Percentiles rank a stretch among this genome's conserved stretches.
Evolutionary conservation across 2,888 invertebrate species (phyloP).

Genomic region (Ceraclea dissimilis): DNA sequence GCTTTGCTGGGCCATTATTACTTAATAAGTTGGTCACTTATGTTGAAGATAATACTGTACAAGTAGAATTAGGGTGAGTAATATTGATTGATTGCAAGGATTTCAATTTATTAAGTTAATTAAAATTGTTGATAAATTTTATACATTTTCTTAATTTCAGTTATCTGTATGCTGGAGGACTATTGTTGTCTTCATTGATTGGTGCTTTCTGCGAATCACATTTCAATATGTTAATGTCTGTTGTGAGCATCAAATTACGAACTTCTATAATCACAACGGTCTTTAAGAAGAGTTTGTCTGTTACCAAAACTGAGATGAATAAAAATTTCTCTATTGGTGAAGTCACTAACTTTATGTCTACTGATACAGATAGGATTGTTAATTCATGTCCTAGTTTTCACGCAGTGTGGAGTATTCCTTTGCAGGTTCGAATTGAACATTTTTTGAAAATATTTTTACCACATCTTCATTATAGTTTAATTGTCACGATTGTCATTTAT

Average conservation of each 20-base stretch:
- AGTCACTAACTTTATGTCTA: slow-evolving; percentile 94
- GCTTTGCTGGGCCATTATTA: slow-evolving; percentile 85
- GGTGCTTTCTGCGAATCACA: slow-evolving; percentile 73
- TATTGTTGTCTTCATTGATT: slow-evolving; percentile 45
- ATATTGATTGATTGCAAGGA: background rate
- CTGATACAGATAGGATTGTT: slow-evolving; percentile 90
- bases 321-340: slow-evolving; percentile 63
- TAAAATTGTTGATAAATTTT: too few relatives aligned
- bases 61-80: slow-evolving; percentile 57
- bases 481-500: too few relatives aligned
- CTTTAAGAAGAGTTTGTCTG: slow-evolving; percentile 55
- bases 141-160: slow-evolving; percentile 32
- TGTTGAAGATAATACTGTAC: slow-evolving; percentile 64
- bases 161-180: slow-evolving; percentile 40
- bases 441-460: too few relatives aligned
- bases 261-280: slow-evolving; percentile 76
- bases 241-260: slow-evolving; percentile 80
- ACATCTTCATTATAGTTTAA: too few relatives aligned
- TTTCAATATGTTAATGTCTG: slow-evolving; percentile 80
- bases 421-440: slow-evolving; percentile 54
- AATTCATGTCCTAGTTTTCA: slow-evolving; percentile 96
- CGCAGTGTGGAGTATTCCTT: slow-evolving; percentile 92
- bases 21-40: slow-evolving; percentile 74
- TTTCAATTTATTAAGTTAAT: background rate
- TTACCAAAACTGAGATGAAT: slow-evolving; percentile 42